These are phyloP conservation scores for Rhegmatorhina hoffmannsi DNA, from an alignment of 2,113 vertebrate species.

Conservation along the genomic window DNA sequence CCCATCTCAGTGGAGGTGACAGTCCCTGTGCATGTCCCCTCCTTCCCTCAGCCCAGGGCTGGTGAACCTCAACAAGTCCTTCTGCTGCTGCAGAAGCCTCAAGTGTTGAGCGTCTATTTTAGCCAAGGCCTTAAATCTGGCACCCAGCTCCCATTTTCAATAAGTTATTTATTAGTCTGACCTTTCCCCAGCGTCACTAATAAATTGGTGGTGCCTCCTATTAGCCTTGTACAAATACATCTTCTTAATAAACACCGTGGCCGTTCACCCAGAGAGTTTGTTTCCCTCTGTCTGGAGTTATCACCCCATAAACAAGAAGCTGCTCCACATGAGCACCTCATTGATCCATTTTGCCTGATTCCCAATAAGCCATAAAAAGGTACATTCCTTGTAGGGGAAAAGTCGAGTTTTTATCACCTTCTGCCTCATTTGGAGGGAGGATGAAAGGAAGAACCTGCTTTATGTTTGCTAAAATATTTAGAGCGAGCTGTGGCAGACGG, in stretches of 20 bases:
- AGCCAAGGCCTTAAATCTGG: background rate
- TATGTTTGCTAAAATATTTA: slow-evolving; percentile 53
- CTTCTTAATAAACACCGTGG: background rate
- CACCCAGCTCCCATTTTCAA: background rate
- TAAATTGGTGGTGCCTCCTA: background rate
- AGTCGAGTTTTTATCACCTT: slow-evolving; percentile 23
- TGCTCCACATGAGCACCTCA: slow-evolving; percentile 20
- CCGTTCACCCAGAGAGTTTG: background rate
- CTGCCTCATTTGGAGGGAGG: slow-evolving; percentile 4
- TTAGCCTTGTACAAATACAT: background rate
- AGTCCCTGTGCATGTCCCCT: background rate
- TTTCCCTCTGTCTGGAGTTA: slow-evolving; percentile 1
- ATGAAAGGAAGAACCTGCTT: background rate
- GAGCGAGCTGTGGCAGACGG: background rate
- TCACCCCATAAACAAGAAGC: slow-evolving; percentile 48
- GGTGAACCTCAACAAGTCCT: background rate
- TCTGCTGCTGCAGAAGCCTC: background rate
- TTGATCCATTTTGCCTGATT: slow-evolving; percentile 53
- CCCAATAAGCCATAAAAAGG: slow-evolving; percentile 43
- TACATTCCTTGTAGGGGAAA: background rate
- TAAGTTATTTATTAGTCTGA: background rate
- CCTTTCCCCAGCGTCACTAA: background rate
- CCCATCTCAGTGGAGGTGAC: background rate
- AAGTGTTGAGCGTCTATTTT: fast-evolving
- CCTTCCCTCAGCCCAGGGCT: fast-evolving